Percentiles rank a stretch among this genome's conserved stretches.
phyloP scores from a whole-genome alignment of 2,113 vertebrate genomes.

The Rhagologus leucostigma region DNA sequence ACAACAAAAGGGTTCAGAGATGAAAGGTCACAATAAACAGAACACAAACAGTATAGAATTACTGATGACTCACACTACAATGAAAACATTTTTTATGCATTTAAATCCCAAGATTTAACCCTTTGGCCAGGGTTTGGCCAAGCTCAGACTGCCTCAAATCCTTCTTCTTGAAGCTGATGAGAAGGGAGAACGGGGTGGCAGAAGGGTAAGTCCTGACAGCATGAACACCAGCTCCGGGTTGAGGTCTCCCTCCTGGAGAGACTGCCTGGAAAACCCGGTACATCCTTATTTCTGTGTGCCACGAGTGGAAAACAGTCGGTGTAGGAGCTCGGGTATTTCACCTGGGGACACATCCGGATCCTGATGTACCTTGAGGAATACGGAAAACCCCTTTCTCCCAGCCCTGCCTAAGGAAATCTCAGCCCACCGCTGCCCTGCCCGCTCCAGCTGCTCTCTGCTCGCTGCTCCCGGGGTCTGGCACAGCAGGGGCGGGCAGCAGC shows the following conservation, averaged over 20 bases:
- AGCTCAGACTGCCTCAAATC: neutral
- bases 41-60: neutral
- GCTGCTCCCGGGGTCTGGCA: neutral
- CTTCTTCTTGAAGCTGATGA: neutral
- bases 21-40: neutral
- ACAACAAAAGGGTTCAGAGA: neutral
- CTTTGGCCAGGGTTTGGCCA: neutral
- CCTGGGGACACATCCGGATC: neutral
- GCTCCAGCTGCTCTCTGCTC: fast-evolving
- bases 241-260: neutral
- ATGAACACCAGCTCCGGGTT: neutral
- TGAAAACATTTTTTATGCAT: neutral
- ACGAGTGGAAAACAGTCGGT: fast-evolving
- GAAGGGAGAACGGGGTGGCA: neutral
- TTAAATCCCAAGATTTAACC: neutral
- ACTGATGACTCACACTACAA: neutral
- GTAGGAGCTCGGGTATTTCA: fast-evolving
- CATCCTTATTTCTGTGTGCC: neutral
- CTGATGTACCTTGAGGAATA: neutral
- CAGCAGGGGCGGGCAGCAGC: neutral
- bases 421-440: fast-evolving
- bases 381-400: neutral
- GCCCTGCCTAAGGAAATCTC: neutral
- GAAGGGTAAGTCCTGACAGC: neutral
- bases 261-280: neutral